Evolutionary conservation across 2,113 vertebrate genomes (phyloP), one percentile per base, ranked within the genome.

Genomic region (Peromyscus maniculatus): DNA sequence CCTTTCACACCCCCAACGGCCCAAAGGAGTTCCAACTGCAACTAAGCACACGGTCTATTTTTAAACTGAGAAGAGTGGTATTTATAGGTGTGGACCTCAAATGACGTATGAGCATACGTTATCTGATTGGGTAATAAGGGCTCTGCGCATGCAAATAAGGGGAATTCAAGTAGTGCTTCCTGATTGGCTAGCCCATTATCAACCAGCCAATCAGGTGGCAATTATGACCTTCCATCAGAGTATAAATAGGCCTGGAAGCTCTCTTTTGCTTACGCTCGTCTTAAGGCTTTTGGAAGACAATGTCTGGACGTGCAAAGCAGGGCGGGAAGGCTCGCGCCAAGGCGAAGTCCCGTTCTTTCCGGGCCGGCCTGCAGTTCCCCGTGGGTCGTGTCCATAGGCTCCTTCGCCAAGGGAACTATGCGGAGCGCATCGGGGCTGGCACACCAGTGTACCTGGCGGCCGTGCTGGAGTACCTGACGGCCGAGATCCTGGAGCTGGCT

Each of bases 71-170:
- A 49, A 83, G 46, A 24, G 16, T 5, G 26, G 2, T 74, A 97
- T 96, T 98, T 98, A 98, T 97, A 93, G 87, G 57, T 21, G 19
- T 2, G 3, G 67, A 6, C 0, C 15, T 43, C 36, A 7, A 24
- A 31, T 59, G 87, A 52, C 89, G 24, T 21, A 2, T 0, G 4
- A 5, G 4, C 2, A 67, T 15, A 9, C 3, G 26, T 11, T 10
- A 2, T 39, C 80, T 97, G 97, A 97, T 98, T 97, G 98, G 98
- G 12, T 57, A 91, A 2, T 1, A 8, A 10, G 2, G 7, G 28
- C 33, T 28, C 2, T 2, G 24, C 59, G 8, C 62, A 97, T 97
- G 98, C 39, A 97, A 97, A 98, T 96, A 0, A 97, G 39, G 91
- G 3, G 71, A 17, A 79, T 89, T 93, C 15, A 2, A n/a, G 5